Percentiles rank a stretch among this genome's conserved stretches.
These are phyloP conservation scores for Melitaea athalia DNA, from an alignment of 2,888 invertebrate genomes.

Conservation along the genomic window DNA sequence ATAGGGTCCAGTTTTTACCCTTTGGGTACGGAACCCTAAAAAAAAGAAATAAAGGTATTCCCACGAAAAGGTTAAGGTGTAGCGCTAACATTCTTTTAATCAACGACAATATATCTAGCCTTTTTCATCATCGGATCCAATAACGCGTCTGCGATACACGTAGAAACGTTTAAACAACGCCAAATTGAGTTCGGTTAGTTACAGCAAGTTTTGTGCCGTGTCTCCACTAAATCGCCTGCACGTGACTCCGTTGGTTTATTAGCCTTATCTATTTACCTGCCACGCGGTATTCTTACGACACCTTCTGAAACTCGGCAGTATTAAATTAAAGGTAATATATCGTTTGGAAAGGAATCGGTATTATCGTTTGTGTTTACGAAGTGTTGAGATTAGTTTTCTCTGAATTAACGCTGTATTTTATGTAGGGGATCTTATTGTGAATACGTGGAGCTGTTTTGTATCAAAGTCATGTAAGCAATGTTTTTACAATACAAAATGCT, in stretches of 20 bases:
- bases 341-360: neutral
- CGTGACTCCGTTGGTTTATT: constrained; percentile 61
- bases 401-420: neutral
- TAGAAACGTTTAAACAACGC: constrained; percentile 58
- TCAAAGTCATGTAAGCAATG: too few relatives aligned
- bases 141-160: constrained; percentile 41
- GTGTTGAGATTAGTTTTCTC: neutral
- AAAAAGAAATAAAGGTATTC: too few relatives aligned
- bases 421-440: neutral
- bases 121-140: constrained; percentile 8
- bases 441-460: too few relatives aligned
- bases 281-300: constrained; percentile 20
- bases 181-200: constrained; percentile 64
- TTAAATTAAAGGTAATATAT: constrained; percentile 13
- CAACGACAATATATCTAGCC: neutral
- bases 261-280: constrained; percentile 48
- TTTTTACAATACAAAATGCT: too few relatives aligned
- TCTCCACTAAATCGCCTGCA: constrained; percentile 57
- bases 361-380: constrained; percentile 1
- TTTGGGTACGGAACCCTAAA: too few relatives aligned
- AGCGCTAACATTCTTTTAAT: too few relatives aligned
- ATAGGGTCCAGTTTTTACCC: too few relatives aligned
- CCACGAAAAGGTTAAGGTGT: too few relatives aligned
- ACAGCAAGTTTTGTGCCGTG: constrained; percentile 59
- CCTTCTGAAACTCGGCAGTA: constrained; percentile 11